A percentile compares a stretch with the other conserved stretches of the same genome.
Evolutionary conservation across 2,113 vertebrate species (phyloP).

Genomic region (Hippocampus comes): DNA sequence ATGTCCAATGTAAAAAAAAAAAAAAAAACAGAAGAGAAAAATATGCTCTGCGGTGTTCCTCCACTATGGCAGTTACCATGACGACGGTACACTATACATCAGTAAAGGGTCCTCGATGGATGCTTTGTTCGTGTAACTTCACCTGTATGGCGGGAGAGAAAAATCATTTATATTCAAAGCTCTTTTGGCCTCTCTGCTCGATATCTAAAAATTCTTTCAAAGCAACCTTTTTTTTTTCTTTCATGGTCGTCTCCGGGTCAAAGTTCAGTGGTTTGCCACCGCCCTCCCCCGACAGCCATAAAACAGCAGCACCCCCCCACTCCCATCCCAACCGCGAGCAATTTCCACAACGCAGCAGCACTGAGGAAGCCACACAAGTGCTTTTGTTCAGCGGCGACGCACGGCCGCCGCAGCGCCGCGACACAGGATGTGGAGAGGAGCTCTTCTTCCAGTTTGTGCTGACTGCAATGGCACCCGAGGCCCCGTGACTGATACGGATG

Average conservation of each 20-base stretch:
- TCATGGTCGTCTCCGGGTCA: conserved; percentile 51
- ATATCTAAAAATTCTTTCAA: no score
- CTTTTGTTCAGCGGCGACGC: conserved; percentile 54
- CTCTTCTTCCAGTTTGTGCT: no score
- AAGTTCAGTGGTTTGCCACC: conserved; percentile 56
- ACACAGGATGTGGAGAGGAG: no score
- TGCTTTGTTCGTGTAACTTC: conserved; percentile 14
- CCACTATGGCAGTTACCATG: not conserved
- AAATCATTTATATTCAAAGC: no score
- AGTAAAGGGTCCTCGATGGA: conserved; percentile 30
- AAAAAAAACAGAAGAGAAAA: not conserved
- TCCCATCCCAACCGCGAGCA: conserved; percentile 20
- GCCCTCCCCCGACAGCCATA: conserved; percentile 21
- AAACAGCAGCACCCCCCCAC: conserved; percentile 14
- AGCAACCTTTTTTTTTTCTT: no score
- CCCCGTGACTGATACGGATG: no score
- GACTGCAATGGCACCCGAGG: no score
- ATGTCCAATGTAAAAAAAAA: conserved; percentile 35
- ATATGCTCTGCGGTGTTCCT: conserved; percentile 22
- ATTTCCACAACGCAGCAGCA: conserved; percentile 56
- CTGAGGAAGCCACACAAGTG: conserved; percentile 58
- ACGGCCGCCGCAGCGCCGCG: no score
- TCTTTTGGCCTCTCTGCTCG: no score
- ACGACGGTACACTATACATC: conserved; percentile 18
- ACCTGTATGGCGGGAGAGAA: not conserved